Conservation (phyloP, 1,140 invertebrate species). For the Lordiphosa clarofinis region DNA sequence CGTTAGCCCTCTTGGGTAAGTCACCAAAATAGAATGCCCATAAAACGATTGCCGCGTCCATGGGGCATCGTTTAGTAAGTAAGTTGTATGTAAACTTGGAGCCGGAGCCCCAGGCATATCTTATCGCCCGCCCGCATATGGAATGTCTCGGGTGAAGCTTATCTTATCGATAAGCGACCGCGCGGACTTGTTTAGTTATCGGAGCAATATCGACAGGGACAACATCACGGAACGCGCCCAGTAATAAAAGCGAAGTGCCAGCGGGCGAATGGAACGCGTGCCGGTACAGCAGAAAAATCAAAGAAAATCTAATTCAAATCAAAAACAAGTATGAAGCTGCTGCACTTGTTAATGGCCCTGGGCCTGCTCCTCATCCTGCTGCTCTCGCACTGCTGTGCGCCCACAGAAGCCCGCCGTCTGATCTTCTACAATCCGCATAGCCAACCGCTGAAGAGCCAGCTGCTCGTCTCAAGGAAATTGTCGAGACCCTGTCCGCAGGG, state of each 20-base stretch:
- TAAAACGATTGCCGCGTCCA: conserved; percentile 5
- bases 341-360: conserved; percentile 27
- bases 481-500: conserved; percentile 57
- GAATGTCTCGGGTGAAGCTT: conserved; percentile 30
- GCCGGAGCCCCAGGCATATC: conserved; percentile 15
- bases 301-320: neutral
- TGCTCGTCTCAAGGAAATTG: conserved; percentile 49
- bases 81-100: too few species aligned
- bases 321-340: conserved; percentile 27
- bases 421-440: conserved; percentile 58
- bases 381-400: conserved; percentile 26
- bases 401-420: conserved; percentile 33
- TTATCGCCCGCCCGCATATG: conserved; percentile 30
- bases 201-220: conserved; percentile 41
- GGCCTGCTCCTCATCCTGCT: conserved; percentile 29
- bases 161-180: conserved; percentile 38
- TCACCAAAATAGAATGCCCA: neutral
- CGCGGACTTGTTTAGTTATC: conserved; percentile 33
- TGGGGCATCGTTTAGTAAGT: too few species aligned
- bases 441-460: conserved; percentile 44
- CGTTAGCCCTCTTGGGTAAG: conserved; percentile 7
- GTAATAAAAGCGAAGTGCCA: conserved; percentile 44
- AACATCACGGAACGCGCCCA: conserved; percentile 29
- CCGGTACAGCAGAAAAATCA: neutral
- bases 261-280: conserved; percentile 18